Percentiles rank a stretch among this genome's conserved stretches.
These are phyloP conservation scores for Drosophila cognata DNA, from an alignment of 2,888 invertebrate genomes.

Conservation along the genomic window DNA sequence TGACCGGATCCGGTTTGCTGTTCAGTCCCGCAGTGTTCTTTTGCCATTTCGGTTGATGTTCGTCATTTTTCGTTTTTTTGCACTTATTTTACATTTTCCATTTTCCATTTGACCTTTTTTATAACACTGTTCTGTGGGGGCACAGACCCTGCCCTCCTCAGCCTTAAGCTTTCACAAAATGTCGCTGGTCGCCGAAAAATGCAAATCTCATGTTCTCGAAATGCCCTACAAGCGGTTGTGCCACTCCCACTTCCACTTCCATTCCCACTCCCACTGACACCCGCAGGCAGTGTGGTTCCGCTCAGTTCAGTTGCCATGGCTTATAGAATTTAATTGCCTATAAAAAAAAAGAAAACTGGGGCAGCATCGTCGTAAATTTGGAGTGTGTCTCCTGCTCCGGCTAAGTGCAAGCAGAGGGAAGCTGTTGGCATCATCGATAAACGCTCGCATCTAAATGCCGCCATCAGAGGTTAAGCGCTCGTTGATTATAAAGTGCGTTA, in stretches of 20 bases:
- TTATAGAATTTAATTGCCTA: constrained; percentile 83
- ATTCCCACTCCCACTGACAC: neutral
- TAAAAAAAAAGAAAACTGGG: constrained; percentile 72
- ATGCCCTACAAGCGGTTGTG: constrained; percentile 38
- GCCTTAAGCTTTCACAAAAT: constrained; percentile 37
- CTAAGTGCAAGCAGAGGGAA: constrained; percentile 2
- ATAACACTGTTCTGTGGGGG: neutral
- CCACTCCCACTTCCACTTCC: neutral
- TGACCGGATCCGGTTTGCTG: constrained; percentile 38
- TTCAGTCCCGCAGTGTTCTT: constrained; percentile 14
- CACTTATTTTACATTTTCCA: constrained; percentile 15
- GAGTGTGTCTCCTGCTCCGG: constrained; percentile 27
- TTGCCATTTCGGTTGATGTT: constrained; percentile 13
- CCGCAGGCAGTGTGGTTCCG: constrained; percentile 37
- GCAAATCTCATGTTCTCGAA: constrained; percentile 43
- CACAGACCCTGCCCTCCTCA: neutral
- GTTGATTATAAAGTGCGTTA: constrained; percentile 74
- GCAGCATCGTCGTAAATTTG: constrained; percentile 55
- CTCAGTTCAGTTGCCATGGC: constrained; percentile 64
- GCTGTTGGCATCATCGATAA: constrained; percentile 56
- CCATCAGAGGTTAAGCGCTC: constrained; percentile 64
- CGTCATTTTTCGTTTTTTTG: constrained; percentile 20
- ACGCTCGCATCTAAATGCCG: constrained; percentile 62
- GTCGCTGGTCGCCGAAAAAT: constrained; percentile 35
- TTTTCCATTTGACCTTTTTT: constrained; percentile 47